phyloP scores from a whole-genome alignment of 30 jellyfish, hydroid and myxozoan species.

The Haliclystus octoradiatus region DNA sequence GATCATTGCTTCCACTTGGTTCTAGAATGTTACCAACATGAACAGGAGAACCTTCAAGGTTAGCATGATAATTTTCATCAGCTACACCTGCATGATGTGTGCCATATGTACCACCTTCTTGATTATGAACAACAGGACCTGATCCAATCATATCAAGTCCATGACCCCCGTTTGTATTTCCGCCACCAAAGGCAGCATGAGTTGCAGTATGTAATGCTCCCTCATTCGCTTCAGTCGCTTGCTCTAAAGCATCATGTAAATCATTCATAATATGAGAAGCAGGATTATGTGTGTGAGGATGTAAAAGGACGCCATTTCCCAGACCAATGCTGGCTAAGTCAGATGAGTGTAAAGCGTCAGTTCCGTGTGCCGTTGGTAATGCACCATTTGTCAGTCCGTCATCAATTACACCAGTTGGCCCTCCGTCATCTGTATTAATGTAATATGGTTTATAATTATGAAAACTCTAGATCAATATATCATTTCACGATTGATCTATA shows the following conservation, averaged over 20 bases:
- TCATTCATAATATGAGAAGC: slow-evolving; percentile 38
- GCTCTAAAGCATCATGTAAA: slow-evolving; percentile 8
- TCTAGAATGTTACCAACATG: not conserved
- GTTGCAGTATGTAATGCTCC: slow-evolving; percentile 10
- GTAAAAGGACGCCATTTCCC: slow-evolving; percentile 9
- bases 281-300: slow-evolving; percentile 27
- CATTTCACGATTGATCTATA: no score
- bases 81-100: not conserved
- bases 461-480: no score
- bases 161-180: slow-evolving; percentile 36
- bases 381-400: slow-evolving; percentile 7
- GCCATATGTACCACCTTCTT: not conserved
- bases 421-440: slow-evolving; percentile 22
- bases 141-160: slow-evolving; percentile 19
- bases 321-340: slow-evolving; percentile 22
- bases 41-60: not conserved
- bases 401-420: slow-evolving; percentile 4
- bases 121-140: slow-evolving; percentile 13
- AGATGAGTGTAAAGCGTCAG: slow-evolving; percentile 26
- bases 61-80: not conserved
- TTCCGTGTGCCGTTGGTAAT: slow-evolving; percentile 17
- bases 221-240: not conserved
- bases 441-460: no score
- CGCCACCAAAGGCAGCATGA: slow-evolving; percentile 35
- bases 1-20: not conserved